Base-by-base conservation (phyloP, 2,113 vertebrate species). In the Puntigrus tetrazona region DNA sequence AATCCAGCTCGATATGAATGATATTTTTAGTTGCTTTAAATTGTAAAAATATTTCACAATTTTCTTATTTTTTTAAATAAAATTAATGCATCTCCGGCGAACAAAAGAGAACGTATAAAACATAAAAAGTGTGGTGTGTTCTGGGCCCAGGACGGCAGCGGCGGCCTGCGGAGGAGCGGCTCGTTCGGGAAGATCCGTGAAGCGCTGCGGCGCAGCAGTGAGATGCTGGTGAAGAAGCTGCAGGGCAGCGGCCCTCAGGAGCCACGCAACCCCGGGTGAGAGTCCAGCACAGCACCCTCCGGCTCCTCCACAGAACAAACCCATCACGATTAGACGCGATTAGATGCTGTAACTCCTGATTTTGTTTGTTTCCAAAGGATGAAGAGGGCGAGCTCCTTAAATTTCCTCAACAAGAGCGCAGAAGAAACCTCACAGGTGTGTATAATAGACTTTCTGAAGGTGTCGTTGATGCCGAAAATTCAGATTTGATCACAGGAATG, bases 171-270 rank as follows among this genome's bases (percentile, higher is more conserved):
- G 3, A 94, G 96, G 80, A 97, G 96, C 2, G 95, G 95, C 84
- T 97, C 96, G 59, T 95, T 97, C 2, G 95, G 96, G 76, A 97
- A 97, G 89, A 94, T 97, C 45, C 94, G 96, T 0, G 96, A 97
- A 0, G 96, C 96, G 7, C 91, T 97, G 91, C 92, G 96, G 29
- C 94, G 95, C 73, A 97, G 96, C 93, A 97, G 96, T 22, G 96
- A 97, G 92, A 97, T 96, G 96, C 92, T 97, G 90, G 96, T 97
- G 86, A 97, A 96, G 92, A 97, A 97, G 84, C 92, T 97, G 81
- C 96, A 97, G 87, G 96, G 96, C 16, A 95, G 94, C 22, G 92
- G 94, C 6, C 95, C 96, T 0, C 95, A 96, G 82, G 95, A 96
- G 16, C 91, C 95, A 27, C 93, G 95, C 6, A 97, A 96, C 90